Percentiles rank a stretch among this genome's conserved stretches.
phyloP scores from a whole-genome alignment of 2,888 invertebrate species.

The Volucella bombylans region DNA sequence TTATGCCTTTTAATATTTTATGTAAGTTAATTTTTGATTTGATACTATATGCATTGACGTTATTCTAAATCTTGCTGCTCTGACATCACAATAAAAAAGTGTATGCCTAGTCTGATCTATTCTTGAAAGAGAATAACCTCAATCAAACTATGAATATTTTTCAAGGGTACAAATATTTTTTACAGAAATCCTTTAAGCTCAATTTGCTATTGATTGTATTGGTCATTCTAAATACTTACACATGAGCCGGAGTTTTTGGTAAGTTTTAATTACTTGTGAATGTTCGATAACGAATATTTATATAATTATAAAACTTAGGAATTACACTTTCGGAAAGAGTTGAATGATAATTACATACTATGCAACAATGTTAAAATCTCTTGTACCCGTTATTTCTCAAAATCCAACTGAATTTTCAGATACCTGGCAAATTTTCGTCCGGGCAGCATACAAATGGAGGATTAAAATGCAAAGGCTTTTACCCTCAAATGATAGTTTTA shows the following conservation, averaged over 20 bases:
- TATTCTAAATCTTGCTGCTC: conserved; percentile 57
- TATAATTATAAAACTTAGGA: conserved; percentile 75
- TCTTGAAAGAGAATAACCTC: conserved; percentile 70
- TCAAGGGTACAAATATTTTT: conserved; percentile 88
- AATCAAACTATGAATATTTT: conserved; percentile 78
- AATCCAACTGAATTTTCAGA: conserved; percentile 83
- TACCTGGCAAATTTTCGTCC: conserved; percentile 81
- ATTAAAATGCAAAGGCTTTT: conserved; percentile 63
- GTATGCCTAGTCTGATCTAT: conserved; percentile 69
- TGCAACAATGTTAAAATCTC: conserved; percentile 70
- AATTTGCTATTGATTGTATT: conserved; percentile 83
- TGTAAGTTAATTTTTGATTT: conserved; percentile 26
- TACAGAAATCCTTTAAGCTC: conserved; percentile 86
- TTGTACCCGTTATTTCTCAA: conserved; percentile 77
- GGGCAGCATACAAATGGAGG: conserved; percentile 78
- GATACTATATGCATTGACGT: conserved; percentile 44
- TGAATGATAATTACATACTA: conserved; percentile 60
- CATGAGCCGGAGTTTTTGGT: conserved; percentile 82
- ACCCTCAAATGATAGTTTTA: conserved; percentile 61
- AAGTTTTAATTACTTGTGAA: conserved; percentile 80
- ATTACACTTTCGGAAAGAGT: conserved; percentile 71
- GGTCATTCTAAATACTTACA: conserved; percentile 82
- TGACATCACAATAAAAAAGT: conserved; percentile 45
- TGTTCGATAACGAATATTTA: conserved; percentile 76
- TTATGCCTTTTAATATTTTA: conserved; percentile 23